A percentile compares a stretch with the other conserved stretches of the same genome.
These are phyloP conservation scores for Alces alces DNA, from an alignment of 2,113 vertebrate species.

Conservation along the genomic window DNA sequence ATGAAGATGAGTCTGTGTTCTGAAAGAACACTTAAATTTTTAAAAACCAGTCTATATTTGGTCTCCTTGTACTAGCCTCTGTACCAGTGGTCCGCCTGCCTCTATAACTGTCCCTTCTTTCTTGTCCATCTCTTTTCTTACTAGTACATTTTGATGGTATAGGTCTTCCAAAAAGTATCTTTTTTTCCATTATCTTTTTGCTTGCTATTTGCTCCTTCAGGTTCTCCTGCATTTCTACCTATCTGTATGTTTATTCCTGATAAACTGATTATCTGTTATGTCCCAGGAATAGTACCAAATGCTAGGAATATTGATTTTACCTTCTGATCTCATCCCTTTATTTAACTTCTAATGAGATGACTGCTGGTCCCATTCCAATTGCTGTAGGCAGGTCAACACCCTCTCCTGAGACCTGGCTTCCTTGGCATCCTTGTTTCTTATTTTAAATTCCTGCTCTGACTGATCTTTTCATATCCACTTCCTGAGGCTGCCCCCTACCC, in stretches of 20 bases:
- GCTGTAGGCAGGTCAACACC: background rate
- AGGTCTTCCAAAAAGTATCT: background rate
- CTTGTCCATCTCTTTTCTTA: background rate
- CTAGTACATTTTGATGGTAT: background rate
- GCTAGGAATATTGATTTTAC: background rate
- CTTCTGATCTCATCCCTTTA: background rate
- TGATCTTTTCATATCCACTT: background rate
- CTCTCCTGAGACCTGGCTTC: background rate
- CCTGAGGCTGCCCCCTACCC: background rate
- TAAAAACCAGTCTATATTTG: background rate
- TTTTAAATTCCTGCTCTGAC: background rate
- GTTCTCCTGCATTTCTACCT: background rate
- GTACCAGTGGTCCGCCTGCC: no score
- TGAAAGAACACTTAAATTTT: background rate
- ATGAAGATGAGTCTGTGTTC: background rate
- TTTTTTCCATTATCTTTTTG: background rate
- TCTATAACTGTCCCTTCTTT: background rate
- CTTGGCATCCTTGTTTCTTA: background rate
- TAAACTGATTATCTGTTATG: background rate
- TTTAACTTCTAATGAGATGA: background rate
- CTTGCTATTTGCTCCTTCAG: background rate
- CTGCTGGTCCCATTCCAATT: background rate
- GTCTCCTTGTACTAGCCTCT: background rate
- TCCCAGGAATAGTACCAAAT: background rate
- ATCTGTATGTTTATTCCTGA: background rate